Evolutionary conservation across 2,888 invertebrate species (phyloP).

Genomic region (Ochropleura plecta): DNA sequence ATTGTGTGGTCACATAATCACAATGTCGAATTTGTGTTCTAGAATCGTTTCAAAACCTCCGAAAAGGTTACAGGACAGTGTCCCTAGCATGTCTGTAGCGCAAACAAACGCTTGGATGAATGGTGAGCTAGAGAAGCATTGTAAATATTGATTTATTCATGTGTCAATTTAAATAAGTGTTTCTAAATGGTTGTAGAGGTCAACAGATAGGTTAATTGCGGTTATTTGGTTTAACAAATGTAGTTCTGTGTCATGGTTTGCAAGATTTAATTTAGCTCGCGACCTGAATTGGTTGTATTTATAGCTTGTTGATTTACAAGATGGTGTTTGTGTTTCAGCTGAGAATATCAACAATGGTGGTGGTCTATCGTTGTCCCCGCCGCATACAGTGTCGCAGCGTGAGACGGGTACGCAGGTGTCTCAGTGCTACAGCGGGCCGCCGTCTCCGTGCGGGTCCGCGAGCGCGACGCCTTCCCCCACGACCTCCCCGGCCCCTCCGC

Average conservation of each 20-base stretch:
- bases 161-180: conserved; percentile 66
- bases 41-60: conserved; percentile 94
- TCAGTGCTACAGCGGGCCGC: conserved; percentile 95
- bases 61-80: conserved; percentile 94
- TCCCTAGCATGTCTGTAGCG: conserved; percentile 94
- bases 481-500: conserved; percentile 88
- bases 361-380: conserved; percentile 93
- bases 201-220: conserved; percentile 66
- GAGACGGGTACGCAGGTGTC: conserved; percentile 93
- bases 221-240: conserved; percentile 51
- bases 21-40: conserved; percentile 94
- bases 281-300: conserved; percentile 52
- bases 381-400: conserved; percentile 93
- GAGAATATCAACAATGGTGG: conserved; percentile 94
- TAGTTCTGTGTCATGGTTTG: conserved; percentile 63
- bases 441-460: conserved; percentile 94
- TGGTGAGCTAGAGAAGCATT: conserved; percentile 91
- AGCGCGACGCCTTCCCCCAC: conserved; percentile 89
- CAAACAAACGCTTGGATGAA: conserved; percentile 97
- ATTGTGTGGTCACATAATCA: conserved; percentile 66
- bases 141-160: conserved; percentile 80
- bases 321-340: conserved; percentile 86
- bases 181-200: conserved; percentile 67
- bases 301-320: conserved; percentile 28
- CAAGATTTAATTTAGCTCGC: conserved; percentile 58